Conservation (phyloP, 2,888 invertebrate genomes). For the Notodonta dromedarius region DNA sequence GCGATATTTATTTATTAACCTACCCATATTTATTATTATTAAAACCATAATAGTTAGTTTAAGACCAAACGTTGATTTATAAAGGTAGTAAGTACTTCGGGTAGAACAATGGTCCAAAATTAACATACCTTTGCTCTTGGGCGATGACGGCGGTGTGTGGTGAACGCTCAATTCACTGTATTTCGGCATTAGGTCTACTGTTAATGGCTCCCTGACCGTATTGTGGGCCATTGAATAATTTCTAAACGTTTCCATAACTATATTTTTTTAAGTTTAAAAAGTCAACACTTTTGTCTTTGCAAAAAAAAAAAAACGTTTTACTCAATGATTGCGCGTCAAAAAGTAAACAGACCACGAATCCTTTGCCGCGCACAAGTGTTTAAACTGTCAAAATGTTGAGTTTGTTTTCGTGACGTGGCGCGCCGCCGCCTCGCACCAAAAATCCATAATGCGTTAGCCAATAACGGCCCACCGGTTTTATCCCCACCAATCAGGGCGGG, state of each 20-base stretch:
- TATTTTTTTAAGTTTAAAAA: slow-evolving; percentile 17
- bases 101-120: not conserved
- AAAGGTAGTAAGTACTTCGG: no score
- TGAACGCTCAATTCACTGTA: slow-evolving; percentile 45
- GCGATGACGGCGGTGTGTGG: slow-evolving; percentile 69
- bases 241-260: slow-evolving; percentile 53
- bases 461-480: slow-evolving; percentile 63
- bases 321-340: not conserved
- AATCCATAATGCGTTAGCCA: slow-evolving; percentile 78
- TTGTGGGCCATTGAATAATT: slow-evolving; percentile 54
- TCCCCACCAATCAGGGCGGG: slow-evolving; percentile 77
- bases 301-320: not conserved
- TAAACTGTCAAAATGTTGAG: slow-evolving; percentile 69
- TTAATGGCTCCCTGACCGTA: slow-evolving; percentile 48
- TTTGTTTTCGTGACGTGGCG: slow-evolving; percentile 55
- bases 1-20: no score
- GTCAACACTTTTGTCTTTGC: slow-evolving; percentile 31
- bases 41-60: no score
- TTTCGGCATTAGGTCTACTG: slow-evolving; percentile 59
- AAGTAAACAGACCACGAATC: slow-evolving; percentile 1
- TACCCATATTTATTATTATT: no score
- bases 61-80: no score
- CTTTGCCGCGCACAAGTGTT: slow-evolving; percentile 50
- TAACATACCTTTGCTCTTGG: slow-evolving; percentile 69
- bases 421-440: slow-evolving; percentile 63